Base-by-base conservation (phyloP, 2,888 invertebrate genomes). In the Cantharis nigra region DNA sequence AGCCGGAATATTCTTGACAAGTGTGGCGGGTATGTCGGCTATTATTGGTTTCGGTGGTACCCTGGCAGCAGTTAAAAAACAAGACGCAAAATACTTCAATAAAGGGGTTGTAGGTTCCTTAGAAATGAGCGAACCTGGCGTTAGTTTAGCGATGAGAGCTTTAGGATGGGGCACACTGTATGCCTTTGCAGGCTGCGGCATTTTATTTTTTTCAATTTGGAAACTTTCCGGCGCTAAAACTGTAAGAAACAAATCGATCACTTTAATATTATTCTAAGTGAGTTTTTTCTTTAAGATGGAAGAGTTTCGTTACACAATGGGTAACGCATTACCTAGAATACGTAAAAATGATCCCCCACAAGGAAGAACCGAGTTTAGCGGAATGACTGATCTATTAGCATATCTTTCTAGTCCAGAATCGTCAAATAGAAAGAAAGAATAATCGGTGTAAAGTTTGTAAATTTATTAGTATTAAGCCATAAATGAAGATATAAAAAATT, bases 81-180 rank as follows among this genome's bases (percentile, higher is more conserved):
- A 92, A 77, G 97, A 97, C 85, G 94, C 95, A 0, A 92, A 92
- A 85, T 92, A 93, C 85, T 95, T 97, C 85, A 92, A 91, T 82
- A 94, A 95, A 90, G 95, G 94, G 70, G 86, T 95, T 83, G 88
- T 91, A 28, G 90, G 92, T 65, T 89, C 91, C 72, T 78, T 82
- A 71, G 92, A 93, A 84, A 86, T 94, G 78, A 90, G 92, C 70
- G 96, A 96, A 87, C 93, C 94, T 77, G 97, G 97, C 14, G 93
- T 93, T 3, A 90, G 92, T 4, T 89, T 98, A 76, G 98, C 98
- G 0, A 81, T 95, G 72, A 91, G 96, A 85, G 98, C 98, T 0
- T 90, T 98, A 0, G 95, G 94, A 9, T 95, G 96, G 94, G 98
- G 97, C 3, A 94, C 96, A 0, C 81, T 97, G 0, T 97, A 95